Conservation (phyloP, 2,888 invertebrate species). For the Drosophila pullipes region DNA sequence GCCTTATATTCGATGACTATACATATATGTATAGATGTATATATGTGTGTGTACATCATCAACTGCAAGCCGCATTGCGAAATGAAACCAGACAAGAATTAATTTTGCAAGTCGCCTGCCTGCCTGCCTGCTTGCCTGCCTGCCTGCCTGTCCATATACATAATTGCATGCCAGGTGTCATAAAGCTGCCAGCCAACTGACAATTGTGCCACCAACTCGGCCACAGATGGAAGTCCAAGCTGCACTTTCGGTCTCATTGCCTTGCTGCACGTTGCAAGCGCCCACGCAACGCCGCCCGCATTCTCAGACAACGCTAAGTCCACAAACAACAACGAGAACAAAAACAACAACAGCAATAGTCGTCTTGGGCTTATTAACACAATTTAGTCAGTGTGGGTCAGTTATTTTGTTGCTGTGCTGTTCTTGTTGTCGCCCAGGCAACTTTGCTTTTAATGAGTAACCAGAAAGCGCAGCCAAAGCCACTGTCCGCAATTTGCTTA, state of each 20-base stretch:
- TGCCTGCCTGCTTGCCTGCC: not conserved
- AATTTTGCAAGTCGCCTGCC: constrained; percentile 5
- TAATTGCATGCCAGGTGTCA: constrained; percentile 70
- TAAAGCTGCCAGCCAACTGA: constrained; percentile 61
- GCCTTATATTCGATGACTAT: not conserved
- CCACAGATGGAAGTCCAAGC: constrained; percentile 32
- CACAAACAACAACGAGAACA: constrained; percentile 16
- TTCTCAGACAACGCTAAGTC: constrained; percentile 61
- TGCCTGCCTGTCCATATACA: constrained; percentile 31
- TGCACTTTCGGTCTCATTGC: constrained; percentile 45
- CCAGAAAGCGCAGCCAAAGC: constrained; percentile 41
- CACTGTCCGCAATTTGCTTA: constrained; percentile 26
- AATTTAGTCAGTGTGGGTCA: constrained; percentile 45
- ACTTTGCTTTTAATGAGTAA: constrained; percentile 60
- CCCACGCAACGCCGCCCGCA: constrained; percentile 57
- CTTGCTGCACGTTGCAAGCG: constrained; percentile 29
- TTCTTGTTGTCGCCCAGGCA: constrained; percentile 30
- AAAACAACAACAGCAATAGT: constrained; percentile 1
- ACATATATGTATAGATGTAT: too few relatives aligned
- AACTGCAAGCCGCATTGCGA: constrained; percentile 27
- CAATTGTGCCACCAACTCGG: constrained; percentile 44
- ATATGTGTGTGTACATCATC: not conserved
- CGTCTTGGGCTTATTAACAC: constrained; percentile 45
- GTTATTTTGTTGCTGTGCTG: constrained; percentile 23
- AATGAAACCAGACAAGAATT: constrained; percentile 41